Evolutionary conservation across 1,140 invertebrate genomes (phyloP).

Genomic region (Condylostylus longicornis): DNA sequence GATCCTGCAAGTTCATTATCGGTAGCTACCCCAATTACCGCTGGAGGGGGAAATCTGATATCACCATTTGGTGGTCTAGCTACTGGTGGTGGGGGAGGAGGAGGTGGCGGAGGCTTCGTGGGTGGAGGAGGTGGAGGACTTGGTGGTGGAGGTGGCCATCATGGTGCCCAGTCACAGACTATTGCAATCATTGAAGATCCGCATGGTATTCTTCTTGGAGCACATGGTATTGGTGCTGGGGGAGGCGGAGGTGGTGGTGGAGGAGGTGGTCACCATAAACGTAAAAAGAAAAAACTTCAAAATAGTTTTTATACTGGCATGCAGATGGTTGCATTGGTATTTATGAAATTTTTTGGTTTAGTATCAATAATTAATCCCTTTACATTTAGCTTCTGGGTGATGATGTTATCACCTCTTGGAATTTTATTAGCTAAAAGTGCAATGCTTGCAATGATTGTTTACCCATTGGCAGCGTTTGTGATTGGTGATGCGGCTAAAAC

Average conservation of each 20-base stretch:
- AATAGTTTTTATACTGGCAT: constrained; percentile 3
- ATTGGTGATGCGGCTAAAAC: constrained; percentile 1
- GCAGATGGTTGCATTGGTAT: constrained; percentile 1
- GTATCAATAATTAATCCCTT: constrained; percentile 18
- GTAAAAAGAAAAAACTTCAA: constrained; percentile 5
- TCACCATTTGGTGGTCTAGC: too few species aligned
- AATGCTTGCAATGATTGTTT: constrained; percentile 16
- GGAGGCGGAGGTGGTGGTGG: too few species aligned
- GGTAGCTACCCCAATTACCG: too few species aligned
- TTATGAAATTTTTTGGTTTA: constrained; percentile 9
- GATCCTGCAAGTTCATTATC: too few species aligned
- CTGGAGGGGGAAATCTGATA: too few species aligned
- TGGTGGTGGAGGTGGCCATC: too few species aligned
- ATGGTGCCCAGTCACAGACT: too few species aligned
- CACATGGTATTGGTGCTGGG: background rate
- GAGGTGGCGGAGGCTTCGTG: too few species aligned
- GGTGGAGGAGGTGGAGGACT: too few species aligned
- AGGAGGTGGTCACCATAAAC: background rate
- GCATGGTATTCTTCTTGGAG: background rate
- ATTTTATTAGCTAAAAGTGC: constrained; percentile 18
- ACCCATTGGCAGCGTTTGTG: constrained; percentile 18
- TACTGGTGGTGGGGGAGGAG: too few species aligned
- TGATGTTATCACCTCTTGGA: constrained; percentile 23
- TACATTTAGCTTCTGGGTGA: constrained; percentile 17
- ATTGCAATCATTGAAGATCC: background rate